phyloP scores from a whole-genome alignment of 2,797 vertebrate genomes.

The Coracias cyanogaster region DNA sequence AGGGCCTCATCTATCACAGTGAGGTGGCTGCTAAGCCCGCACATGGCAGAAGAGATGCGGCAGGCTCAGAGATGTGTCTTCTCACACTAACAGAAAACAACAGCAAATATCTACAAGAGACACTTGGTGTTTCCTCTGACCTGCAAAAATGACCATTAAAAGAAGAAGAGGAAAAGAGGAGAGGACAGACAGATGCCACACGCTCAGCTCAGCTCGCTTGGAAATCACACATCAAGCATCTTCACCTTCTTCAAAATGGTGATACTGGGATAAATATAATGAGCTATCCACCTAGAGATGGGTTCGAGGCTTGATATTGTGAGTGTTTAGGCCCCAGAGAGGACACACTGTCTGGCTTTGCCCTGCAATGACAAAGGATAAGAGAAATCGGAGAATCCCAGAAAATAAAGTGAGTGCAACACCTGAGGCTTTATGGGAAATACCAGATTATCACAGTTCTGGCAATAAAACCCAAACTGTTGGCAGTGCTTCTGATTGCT shows the following conservation, averaged over 20 bases:
- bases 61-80: not conserved
- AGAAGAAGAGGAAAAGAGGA: not conserved
- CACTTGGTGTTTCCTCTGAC: not conserved
- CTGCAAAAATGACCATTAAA: not conserved
- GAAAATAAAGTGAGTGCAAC: not conserved
- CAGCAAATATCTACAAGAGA: not conserved
- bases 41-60: not conserved
- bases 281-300: not conserved
- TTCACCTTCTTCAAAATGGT: not conserved
- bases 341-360: not conserved
- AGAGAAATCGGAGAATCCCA: not conserved
- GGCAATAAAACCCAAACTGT: not conserved
- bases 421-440: constrained; percentile 55
- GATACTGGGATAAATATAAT: not conserved
- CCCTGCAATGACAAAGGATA: not conserved
- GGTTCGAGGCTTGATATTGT: not conserved
- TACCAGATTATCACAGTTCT: constrained; percentile 54
- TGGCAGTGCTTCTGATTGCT: not conserved
- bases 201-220: not conserved
- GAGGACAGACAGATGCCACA: not conserved
- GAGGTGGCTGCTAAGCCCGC: not conserved
- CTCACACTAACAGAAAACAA: not conserved
- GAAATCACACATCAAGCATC: not conserved
- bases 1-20: accelerated
- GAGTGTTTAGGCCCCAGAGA: not conserved